phyloP scores from a whole-genome alignment of 2,888 invertebrate genomes.

The Zygogramma bicolorata region DNA sequence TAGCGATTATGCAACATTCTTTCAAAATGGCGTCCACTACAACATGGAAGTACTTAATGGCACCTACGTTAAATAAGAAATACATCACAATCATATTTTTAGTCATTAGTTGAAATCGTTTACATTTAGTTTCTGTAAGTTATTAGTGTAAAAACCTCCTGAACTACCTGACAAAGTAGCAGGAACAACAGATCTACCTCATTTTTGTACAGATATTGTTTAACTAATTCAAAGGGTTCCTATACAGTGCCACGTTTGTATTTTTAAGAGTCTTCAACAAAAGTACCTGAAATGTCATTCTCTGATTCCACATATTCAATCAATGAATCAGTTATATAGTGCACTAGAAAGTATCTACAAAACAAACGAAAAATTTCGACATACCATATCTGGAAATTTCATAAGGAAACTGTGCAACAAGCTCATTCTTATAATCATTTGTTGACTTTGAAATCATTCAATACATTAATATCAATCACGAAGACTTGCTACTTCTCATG shows the following conservation, averaged over 20 bases:
- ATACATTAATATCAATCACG: not conserved
- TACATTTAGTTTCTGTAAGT: slow-evolving; percentile 32
- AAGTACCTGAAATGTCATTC: slow-evolving; percentile 56
- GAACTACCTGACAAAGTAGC: slow-evolving; percentile 40
- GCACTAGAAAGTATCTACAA: not conserved
- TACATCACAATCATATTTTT: slow-evolving; percentile 46
- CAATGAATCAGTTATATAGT: not conserved
- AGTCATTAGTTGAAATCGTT: slow-evolving; percentile 35
- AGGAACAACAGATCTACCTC: slow-evolving; percentile 53
- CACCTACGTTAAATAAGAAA: slow-evolving; percentile 59
- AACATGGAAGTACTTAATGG: slow-evolving; percentile 57
- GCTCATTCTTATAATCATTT: no score
- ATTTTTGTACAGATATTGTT: slow-evolving; percentile 56
- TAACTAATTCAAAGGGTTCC: slow-evolving; percentile 53
- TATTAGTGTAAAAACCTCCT: slow-evolving; percentile 34
- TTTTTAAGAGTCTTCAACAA: slow-evolving; percentile 45
- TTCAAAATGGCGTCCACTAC: slow-evolving; percentile 59
- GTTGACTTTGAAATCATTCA: not conserved
- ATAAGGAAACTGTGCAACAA: not conserved
- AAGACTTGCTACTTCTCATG: slow-evolving; percentile 25
- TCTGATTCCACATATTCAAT: slow-evolving; percentile 27
- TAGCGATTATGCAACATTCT: slow-evolving; percentile 48
- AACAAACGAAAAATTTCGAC: no score
- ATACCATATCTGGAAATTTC: no score
- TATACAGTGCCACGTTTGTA: slow-evolving; percentile 55